These are phyloP conservation scores for Stratiolaelaps scimitus DNA, from an alignment of 1,140 invertebrate species.

Conservation along the genomic window DNA sequence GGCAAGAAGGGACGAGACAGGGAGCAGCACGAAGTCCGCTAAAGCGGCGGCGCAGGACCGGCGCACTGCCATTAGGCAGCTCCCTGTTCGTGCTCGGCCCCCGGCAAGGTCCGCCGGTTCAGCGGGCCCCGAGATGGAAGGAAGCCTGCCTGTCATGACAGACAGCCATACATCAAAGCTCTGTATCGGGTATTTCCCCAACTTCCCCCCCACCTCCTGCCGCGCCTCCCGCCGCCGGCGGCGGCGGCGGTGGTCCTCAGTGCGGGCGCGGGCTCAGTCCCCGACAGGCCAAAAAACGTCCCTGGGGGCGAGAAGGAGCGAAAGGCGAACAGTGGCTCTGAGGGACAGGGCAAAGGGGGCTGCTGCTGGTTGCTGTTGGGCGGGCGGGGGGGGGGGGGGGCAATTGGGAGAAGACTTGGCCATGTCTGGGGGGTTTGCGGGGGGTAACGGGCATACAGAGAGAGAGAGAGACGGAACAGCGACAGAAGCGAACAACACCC, in stretches of 20 bases:
- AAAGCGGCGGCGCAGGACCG: conserved; percentile 25
- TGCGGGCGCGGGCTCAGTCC: background rate
- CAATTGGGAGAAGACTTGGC: no score
- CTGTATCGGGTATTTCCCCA: conserved; percentile 27
- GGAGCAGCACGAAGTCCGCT: conserved; percentile 21
- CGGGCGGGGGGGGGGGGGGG: no score
- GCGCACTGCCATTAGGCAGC: conserved; percentile 28
- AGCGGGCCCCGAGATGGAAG: conserved; percentile 28
- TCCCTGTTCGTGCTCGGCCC: conserved; percentile 5
- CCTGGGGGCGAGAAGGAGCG: background rate
- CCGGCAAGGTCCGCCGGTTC: background rate
- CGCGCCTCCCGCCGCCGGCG: background rate
- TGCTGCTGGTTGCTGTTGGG: no score
- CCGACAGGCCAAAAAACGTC: conserved; percentile 7
- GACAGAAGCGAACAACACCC: no score
- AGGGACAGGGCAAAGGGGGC: background rate
- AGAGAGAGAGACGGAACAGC: no score
- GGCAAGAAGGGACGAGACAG: no score
- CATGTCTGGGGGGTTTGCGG: no score
- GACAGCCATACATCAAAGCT: conserved; percentile 28
- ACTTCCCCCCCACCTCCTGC: background rate
- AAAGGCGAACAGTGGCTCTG: conserved; percentile 6
- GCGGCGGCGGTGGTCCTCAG: no score
- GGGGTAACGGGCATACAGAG: no score
- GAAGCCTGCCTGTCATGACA: conserved; percentile 29